Evolutionary conservation across 2,797 vertebrate species (phyloP).

Genomic region (Brotula barbata): DNA sequence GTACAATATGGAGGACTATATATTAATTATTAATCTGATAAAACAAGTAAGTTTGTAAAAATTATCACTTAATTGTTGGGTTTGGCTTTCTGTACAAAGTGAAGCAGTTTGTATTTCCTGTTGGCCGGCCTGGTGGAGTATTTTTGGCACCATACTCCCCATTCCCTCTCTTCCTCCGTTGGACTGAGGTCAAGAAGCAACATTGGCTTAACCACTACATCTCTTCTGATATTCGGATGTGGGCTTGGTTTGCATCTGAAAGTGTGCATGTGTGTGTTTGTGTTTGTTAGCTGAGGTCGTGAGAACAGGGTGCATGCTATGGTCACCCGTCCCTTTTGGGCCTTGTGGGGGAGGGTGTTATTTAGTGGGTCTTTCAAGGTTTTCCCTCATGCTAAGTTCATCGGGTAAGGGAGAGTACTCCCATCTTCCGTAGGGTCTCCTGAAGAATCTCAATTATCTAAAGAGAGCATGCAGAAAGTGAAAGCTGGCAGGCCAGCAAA

Average conservation of each 20-base stretch:
- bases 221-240: slow-evolving; percentile 74
- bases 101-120: slow-evolving; percentile 63
- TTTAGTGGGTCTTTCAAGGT: slow-evolving; percentile 49
- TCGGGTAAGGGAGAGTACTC: slow-evolving; percentile 63
- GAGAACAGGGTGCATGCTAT: slow-evolving; percentile 72
- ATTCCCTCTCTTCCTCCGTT: slow-evolving; percentile 50
- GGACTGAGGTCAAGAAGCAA: slow-evolving; percentile 64
- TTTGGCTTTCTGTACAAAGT: slow-evolving; percentile 18
- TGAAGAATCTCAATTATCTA: slow-evolving; percentile 65
- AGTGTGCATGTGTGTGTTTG: slow-evolving; percentile 56
- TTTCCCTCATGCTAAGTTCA: slow-evolving; percentile 47
- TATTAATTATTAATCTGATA: neutral
- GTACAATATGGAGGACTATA: slow-evolving; percentile 8
- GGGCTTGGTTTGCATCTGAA: slow-evolving; percentile 58
- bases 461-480: slow-evolving; percentile 40
- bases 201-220: slow-evolving; percentile 62
- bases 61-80: neutral
- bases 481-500: slow-evolving; percentile 49
- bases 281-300: slow-evolving; percentile 73
- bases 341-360: slow-evolving; percentile 47
- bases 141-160: slow-evolving; percentile 47
- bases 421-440: slow-evolving; percentile 48
- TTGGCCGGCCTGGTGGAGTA: slow-evolving; percentile 46
- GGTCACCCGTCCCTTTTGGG: slow-evolving; percentile 48
- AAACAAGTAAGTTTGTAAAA: neutral